Percentiles rank a stretch among this genome's conserved stretches.
Evolutionary conservation across 2,113 vertebrate genomes (phyloP).

Genomic region (Semnopithecus entellus): DNA sequence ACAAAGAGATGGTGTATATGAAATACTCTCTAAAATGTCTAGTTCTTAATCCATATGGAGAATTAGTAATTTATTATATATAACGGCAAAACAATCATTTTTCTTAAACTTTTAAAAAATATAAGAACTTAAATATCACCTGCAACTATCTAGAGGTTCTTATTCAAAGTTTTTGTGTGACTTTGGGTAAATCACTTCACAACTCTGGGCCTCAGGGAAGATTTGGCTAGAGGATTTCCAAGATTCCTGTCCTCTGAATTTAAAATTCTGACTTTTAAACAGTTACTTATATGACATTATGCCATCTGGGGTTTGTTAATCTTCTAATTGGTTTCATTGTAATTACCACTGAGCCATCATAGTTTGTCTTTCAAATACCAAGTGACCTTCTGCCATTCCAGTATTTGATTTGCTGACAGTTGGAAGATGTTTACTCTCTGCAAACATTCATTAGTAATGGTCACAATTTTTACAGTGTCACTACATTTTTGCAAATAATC

Average conservation of each 20-base stretch:
- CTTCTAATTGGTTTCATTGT: constrained; percentile 50
- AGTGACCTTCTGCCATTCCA: constrained; percentile 42
- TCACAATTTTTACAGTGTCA: neutral
- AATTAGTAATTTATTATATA: neutral
- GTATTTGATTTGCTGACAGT: constrained; percentile 58
- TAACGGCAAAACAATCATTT: neutral
- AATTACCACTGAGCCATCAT: constrained; percentile 33
- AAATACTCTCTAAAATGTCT: neutral
- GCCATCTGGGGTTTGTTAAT: constrained; percentile 51
- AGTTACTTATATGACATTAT: constrained; percentile 33
- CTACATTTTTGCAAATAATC: neutral
- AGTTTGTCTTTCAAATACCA: constrained; percentile 60
- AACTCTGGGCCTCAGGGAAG: neutral
- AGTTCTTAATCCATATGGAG: neutral
- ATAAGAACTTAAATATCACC: neutral
- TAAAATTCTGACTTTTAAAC: constrained; percentile 52
- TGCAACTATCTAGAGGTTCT: neutral
- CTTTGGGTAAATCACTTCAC: neutral
- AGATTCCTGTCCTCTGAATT: constrained; percentile 38
- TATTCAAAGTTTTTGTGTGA: constrained; percentile 34
- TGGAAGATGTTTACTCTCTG: constrained; percentile 46
- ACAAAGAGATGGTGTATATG: neutral
- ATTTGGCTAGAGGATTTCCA: neutral
- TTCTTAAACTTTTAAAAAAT: neutral
- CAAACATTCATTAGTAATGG: constrained; percentile 62